Evolutionary conservation across 2,888 invertebrate species (phyloP), one percentile per base, ranked within the genome.

Genomic region (Apamea monoglypha): DNA sequence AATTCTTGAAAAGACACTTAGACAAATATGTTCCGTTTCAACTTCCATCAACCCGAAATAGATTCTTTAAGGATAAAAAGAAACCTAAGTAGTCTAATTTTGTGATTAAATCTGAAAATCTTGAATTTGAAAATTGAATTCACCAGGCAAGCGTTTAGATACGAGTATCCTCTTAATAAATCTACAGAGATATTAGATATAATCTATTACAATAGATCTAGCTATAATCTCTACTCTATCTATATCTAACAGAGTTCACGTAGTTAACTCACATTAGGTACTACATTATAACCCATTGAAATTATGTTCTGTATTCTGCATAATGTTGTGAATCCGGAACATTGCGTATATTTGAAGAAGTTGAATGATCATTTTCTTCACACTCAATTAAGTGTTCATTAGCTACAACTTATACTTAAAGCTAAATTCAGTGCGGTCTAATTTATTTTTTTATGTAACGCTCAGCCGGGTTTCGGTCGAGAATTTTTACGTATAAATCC

Each of bases 401-500:
- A 59, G 16, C 40, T 32, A 16, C n/a, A 70, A 29, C 25, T 56
- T 64, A 61, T 73, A 76, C 21, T 29, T 76, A 71, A 36, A 80
- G 87, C 68, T 83, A 91, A 92, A 89, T 91, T 93, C 88, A 84
- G 88, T 80, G 90, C 85, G 92, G 87, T 88, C 86, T 92, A 92
- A 95, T 95, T 95, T 95, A 95, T 95, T 94, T 94, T 92, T 92
- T 93, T 94, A 94, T 94, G 93, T 93, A 88, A 90, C 89, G 84
- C 87, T 87, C 86, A 88, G 87, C 89, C 87, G 88, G 91, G 93
- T 94, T 94, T 92, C 92, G 92, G 93, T 92, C 88, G 91, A 90
- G 87, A 93, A 92, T 95, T 96, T 95, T 95, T 94, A 92, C 92
- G 92, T 95, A 95, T 96, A 96, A 95, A 95, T 95, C 95, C 95